phyloP scores from a whole-genome alignment of 2,797 vertebrate genomes.

The Onychomys leucogaster region DNA sequence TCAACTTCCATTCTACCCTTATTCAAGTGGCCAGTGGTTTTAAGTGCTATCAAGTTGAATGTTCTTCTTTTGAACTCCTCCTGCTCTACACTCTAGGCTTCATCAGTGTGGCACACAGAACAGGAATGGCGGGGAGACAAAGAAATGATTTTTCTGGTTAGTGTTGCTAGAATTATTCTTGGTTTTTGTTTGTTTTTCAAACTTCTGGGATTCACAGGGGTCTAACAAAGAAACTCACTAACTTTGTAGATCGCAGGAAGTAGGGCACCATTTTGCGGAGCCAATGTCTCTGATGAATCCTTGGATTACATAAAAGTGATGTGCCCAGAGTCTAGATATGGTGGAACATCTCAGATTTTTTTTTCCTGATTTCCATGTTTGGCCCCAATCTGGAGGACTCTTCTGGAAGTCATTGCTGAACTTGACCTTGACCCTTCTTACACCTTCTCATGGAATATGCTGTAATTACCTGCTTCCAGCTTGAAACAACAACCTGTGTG shows the following conservation, averaged over 20 bases:
- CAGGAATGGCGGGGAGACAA: not conserved
- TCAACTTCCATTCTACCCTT: not conserved
- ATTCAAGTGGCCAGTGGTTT: not conserved
- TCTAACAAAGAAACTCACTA: not conserved
- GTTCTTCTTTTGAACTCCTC: not conserved
- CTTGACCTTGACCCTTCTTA: not conserved
- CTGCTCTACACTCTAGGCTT: not conserved
- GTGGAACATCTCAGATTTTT: not conserved
- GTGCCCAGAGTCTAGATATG: not conserved
- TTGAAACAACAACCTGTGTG: not conserved
- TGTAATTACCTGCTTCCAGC: not conserved
- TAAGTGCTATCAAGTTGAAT: not conserved
- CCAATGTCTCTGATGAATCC: not conserved
- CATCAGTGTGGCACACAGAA: fast-evolving
- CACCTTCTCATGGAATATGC: not conserved
- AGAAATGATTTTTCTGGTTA: not conserved
- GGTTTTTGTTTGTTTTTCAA: not conserved
- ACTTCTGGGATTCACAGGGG: not conserved
- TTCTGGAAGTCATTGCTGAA: not conserved
- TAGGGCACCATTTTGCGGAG: not conserved
- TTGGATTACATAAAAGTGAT: not conserved
- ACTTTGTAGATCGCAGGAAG: not conserved
- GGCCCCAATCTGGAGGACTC: not conserved
- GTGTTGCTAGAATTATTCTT: not conserved
- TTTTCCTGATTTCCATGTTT: no score